Base-by-base conservation (phyloP, 2,888 invertebrate genomes). In the Lucinisca nassula region DNA sequence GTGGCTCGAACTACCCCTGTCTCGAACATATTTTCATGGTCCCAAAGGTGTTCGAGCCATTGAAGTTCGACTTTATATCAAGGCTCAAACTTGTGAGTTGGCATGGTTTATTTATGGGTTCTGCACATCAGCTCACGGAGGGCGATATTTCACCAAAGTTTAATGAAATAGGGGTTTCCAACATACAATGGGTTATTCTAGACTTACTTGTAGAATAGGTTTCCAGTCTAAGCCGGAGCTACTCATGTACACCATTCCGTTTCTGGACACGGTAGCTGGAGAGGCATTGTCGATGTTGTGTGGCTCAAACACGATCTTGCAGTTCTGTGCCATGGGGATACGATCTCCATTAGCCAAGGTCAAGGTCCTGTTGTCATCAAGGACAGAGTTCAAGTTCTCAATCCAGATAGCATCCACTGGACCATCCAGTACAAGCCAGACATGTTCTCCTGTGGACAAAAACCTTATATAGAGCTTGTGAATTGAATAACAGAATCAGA, bases 281-380 rank as follows among this genome's bases (percentile, higher is more conserved):
- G 99, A 99, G 0, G 99, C 99, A 95, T 99, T 99, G 95, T 99
- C 99, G 88, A 99, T 99, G 96, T 99, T 99, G 96, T 99, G 98
- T 0, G 99, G 99, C 95, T 99, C 99, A 95, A 99, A 99, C 92
- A 99, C 98, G 82, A 99, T 98, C 97, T 99, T 99, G 84, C 98
- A 99, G 14, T 98, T 98, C 0, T 98, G 98, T 0, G 99, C 98
- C 99, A 99, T 99, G 0, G 98, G 98, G 79, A 99, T 97, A 45
- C 99, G 97, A 97, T 99, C 99, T 8, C 99, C 96, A 95, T 99
- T 99, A 4, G 99, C 99, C 92, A 99, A 96, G 0, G 99, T 99
- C 92, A 96, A 89, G 76, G 96, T 96, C 93, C 96, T 96, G 93
- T 96, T 96, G 93, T 96, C 96, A 82, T 96, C 96, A 70, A 96